Percentiles rank a stretch among this genome's conserved stretches.
Conservation (phyloP, 2,797 vertebrate species). For the Ptychobarbus kaznakovi region DNA sequence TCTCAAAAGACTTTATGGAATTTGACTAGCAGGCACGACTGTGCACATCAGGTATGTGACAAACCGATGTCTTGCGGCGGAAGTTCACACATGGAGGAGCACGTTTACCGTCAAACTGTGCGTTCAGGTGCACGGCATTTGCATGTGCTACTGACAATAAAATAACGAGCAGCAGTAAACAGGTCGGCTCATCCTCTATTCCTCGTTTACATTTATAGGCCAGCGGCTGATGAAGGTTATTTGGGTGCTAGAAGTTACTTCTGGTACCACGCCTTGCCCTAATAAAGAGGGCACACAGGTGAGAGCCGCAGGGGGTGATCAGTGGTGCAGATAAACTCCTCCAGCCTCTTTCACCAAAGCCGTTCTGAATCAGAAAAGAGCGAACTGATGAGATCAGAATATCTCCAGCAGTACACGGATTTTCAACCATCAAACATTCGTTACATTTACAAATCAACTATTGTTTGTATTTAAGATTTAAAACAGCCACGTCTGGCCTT, state of each 20-base stretch:
- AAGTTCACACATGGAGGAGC: not conserved
- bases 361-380: constrained; percentile 73
- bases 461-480: not conserved
- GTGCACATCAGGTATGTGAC: constrained; percentile 45
- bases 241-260: constrained; percentile 43
- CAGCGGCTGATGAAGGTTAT: constrained; percentile 31
- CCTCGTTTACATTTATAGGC: not conserved
- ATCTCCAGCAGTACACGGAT: not conserved
- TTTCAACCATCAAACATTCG: not conserved
- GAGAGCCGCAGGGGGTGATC: constrained; percentile 70
- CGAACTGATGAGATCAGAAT: constrained; percentile 46
- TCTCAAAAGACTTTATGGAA: constrained; percentile 30
- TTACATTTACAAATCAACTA: not conserved
- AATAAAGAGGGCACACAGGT: constrained; percentile 55
- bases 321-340: constrained; percentile 63
- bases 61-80: constrained; percentile 29
- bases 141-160: not conserved
- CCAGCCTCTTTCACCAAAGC: constrained; percentile 72
- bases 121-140: constrained; percentile 4
- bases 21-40: constrained; percentile 35
- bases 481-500: not conserved
- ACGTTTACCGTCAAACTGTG: not conserved
- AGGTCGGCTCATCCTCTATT: not conserved
- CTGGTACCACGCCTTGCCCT: constrained; percentile 61
- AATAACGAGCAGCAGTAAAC: not conserved